Evolutionary conservation across 2,797 vertebrate genomes (phyloP).

Genomic region (Mus spretus): DNA sequence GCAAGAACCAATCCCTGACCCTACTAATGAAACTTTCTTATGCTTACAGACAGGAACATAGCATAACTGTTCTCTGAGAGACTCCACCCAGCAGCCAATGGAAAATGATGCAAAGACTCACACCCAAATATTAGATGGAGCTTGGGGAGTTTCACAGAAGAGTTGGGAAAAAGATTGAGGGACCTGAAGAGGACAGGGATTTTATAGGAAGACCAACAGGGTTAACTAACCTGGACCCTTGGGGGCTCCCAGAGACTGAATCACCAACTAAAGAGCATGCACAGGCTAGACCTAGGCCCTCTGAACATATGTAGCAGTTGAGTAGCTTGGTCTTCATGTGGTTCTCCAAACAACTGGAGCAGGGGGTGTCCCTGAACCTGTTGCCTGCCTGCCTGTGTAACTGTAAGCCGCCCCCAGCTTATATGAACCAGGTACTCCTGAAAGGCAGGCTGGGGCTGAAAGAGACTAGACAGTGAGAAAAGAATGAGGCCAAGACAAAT

Average conservation of each 20-base stretch:
- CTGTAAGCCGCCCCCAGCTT: too few relatives aligned
- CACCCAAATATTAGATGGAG: not conserved
- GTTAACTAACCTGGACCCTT: not conserved
- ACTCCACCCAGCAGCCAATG: not conserved
- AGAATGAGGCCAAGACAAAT: too few relatives aligned
- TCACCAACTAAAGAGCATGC: not conserved
- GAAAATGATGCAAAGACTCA: not conserved
- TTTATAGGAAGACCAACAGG: not conserved
- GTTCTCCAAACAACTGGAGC: too few relatives aligned
- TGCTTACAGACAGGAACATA: not conserved
- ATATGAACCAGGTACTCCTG: too few relatives aligned
- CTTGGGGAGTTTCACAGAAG: not conserved
- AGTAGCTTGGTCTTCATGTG: not conserved
- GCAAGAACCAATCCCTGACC: not conserved
- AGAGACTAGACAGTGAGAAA: too few relatives aligned
- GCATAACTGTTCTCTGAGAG: not conserved
- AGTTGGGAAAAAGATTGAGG: not conserved
- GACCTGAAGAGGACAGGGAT: not conserved
- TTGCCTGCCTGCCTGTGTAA: too few relatives aligned
- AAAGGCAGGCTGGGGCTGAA: too few relatives aligned
- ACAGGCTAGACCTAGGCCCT: not conserved
- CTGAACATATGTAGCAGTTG: not conserved
- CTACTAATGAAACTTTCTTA: not conserved
- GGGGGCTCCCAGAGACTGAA: not conserved
- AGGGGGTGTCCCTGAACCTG: too few relatives aligned